These are phyloP conservation scores for Microtus richardsoni DNA, from an alignment of 2,113 vertebrate species.

Conservation along the genomic window DNA sequence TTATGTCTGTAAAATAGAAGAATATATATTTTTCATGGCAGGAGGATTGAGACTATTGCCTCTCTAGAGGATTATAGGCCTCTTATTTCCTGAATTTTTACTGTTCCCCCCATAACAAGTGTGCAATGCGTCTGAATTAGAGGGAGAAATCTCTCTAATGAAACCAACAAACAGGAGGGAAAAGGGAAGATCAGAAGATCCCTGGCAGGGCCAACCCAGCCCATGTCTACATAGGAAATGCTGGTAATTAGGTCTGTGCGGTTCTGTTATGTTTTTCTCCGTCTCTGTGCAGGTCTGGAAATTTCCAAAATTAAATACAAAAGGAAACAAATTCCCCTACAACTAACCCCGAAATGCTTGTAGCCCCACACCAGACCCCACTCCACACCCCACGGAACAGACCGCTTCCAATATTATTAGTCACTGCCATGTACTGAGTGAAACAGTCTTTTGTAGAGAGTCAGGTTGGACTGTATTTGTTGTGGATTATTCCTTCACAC, in stretches of 20 bases:
- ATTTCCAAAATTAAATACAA: constrained; percentile 37
- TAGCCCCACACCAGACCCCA: background rate
- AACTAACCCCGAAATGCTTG: background rate
- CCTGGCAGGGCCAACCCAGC: background rate
- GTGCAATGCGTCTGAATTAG: background rate
- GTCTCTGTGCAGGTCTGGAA: background rate
- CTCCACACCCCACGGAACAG: background rate
- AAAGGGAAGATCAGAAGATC: background rate
- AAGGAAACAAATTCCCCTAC: background rate
- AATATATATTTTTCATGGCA: background rate
- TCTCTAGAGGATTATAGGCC: background rate
- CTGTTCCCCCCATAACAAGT: background rate
- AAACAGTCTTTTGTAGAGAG: background rate
- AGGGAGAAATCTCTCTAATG: background rate
- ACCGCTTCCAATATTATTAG: background rate
- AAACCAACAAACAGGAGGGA: background rate
- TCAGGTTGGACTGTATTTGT: background rate
- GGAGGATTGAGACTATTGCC: background rate
- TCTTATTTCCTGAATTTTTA: background rate
- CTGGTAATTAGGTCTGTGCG: rapidly evolving
- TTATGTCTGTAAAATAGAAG: background rate
- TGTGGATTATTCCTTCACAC: background rate
- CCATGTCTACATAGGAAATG: background rate
- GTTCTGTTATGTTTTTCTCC: background rate
- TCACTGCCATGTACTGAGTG: background rate